Evolutionary conservation across 2,113 vertebrate species (phyloP).

Genomic region (Emydura subglobosa): DNA sequence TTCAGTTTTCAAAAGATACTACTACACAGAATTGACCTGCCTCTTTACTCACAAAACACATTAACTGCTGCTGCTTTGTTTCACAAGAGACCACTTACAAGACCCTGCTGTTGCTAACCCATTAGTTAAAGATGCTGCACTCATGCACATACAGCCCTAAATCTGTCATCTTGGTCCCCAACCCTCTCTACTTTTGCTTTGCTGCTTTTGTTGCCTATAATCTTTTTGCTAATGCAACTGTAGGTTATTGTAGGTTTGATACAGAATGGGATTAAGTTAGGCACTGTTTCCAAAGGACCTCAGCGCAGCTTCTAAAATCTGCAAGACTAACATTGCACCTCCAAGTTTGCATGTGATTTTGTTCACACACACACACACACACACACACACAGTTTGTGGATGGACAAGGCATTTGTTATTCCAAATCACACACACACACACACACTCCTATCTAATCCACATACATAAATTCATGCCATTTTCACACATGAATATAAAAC

Average conservation of each 20-base stretch:
- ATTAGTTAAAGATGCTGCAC: neutral
- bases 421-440: neutral
- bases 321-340: neutral
- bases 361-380: neutral
- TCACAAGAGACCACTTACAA: neutral
- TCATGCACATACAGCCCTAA: neutral
- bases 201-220: neutral
- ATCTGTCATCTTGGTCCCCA: neutral
- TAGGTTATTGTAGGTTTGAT: neutral
- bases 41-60: neutral
- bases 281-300: neutral
- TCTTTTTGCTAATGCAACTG: neutral
- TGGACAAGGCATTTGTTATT: neutral
- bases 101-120: neutral
- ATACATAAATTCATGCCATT: neutral
- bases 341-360: neutral
- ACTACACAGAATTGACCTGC: neutral
- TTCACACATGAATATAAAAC: neutral
- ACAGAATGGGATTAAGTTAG: no score
- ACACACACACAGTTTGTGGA: neutral
- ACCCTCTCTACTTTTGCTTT: neutral
- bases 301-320: neutral
- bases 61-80: neutral
- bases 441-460: neutral
- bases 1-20: neutral